Evolutionary conservation across 1,140 invertebrate species (phyloP), one percentile per base, ranked within the genome.

Genomic region (Achroia grisella): DNA sequence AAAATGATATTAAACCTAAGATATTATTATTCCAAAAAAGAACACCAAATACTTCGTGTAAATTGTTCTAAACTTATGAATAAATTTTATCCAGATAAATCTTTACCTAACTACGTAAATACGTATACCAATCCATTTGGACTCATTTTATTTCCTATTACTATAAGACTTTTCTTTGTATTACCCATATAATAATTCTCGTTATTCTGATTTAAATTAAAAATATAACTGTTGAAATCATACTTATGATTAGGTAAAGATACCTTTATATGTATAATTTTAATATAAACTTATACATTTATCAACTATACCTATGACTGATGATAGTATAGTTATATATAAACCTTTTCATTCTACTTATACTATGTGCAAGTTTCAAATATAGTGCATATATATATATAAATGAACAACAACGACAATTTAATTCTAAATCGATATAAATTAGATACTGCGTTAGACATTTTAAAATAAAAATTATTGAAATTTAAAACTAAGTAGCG

Each of bases 341-440:
- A 23, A 23, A 2, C 48, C 55, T 62, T 52, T 59, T 57, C 45
- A 52, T 35, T 52, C 42, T 62, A 52, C 51, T 49, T 39, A 53
- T 44, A 45, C 35, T 44, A 6, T 53, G 39, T 47, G 44, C 30
- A 52, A 45, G 37, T 42, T 45, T 44, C 28, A 36, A 44, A 36
- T 59, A 58, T 56, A 62, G 61, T 68, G 10, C 13, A 34, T 34
- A 12, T 12, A 15, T 36, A 13, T 37, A 17, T 63, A 63, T 69
- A 64, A 71, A 55, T 62, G 62, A 78, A 69, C 59, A 73, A 84
- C 77, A 78, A 84, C 77, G 77, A 84, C 65, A 67, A 73, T 62
- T 78, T 81, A 81, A 84, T 84, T 84, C 77, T 84, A 84, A 84
- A 83, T 83, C 56, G 65, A 51, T 77, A 63, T 79, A 73, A 65